Evolutionary conservation across 2,888 invertebrate genomes (phyloP).

Genomic region (Philonicus albiceps): DNA sequence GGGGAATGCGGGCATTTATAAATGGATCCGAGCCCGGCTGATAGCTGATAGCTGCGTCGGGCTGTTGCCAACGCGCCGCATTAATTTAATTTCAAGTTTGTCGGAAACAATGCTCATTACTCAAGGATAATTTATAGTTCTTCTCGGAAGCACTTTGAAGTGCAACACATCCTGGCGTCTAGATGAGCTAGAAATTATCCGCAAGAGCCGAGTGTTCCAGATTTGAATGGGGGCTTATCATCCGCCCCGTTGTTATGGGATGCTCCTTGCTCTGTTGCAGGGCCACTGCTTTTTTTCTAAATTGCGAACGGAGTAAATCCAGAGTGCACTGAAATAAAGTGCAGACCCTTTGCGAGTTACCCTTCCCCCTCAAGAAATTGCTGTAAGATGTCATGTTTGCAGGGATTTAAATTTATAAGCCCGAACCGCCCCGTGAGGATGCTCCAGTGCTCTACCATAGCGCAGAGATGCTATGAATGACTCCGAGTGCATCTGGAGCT

Average conservation of each 20-base stretch:
- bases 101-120: constrained; percentile 13
- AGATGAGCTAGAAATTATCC: background rate
- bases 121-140: background rate
- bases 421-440: background rate
- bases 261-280: background rate
- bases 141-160: background rate
- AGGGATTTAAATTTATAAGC: background rate
- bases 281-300: background rate
- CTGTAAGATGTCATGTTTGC: background rate
- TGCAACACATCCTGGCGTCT: background rate
- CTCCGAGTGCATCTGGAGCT: background rate
- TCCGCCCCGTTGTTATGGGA: background rate
- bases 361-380: background rate
- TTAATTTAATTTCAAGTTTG: constrained; percentile 10
- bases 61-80: background rate
- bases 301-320: background rate
- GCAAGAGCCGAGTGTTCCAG: background rate
- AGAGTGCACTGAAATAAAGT: constrained; percentile 7
- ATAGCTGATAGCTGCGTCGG: background rate
- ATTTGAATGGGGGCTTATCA: background rate
- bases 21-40: background rate
- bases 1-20: background rate
- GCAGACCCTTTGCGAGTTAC: background rate
- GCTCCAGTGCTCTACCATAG: background rate
- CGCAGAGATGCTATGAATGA: background rate